phyloP scores from a whole-genome alignment of 2,113 vertebrate species.

The Serilophus lunatus region DNA sequence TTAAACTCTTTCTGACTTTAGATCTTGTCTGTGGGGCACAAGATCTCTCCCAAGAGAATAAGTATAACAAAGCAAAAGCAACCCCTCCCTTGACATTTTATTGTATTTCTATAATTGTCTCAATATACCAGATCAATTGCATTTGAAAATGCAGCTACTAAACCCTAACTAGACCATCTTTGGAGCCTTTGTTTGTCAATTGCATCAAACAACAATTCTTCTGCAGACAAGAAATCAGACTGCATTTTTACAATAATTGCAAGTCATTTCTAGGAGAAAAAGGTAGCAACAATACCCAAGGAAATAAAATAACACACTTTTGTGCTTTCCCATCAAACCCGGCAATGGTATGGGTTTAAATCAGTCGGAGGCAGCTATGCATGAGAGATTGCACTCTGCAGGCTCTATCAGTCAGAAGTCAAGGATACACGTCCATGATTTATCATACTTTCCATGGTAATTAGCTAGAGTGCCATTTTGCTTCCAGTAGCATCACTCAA shows the following conservation, averaged over 20 bases:
- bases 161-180: slow-evolving; percentile 66
- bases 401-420: slow-evolving; percentile 71
- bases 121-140: slow-evolving; percentile 66
- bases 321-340: slow-evolving; percentile 38
- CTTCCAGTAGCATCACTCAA: slow-evolving; percentile 66
- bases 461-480: slow-evolving; percentile 74
- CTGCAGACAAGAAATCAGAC: slow-evolving; percentile 59
- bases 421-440: slow-evolving; percentile 69
- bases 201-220: slow-evolving; percentile 53
- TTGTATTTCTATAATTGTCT: slow-evolving; percentile 67
- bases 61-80: background rate
- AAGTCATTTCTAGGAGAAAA: slow-evolving; percentile 68
- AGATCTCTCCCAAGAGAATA: background rate
- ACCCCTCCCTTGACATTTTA: slow-evolving; percentile 40
- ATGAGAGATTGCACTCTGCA: slow-evolving; percentile 58
- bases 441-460: slow-evolving; percentile 72
- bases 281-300: slow-evolving; percentile 44
- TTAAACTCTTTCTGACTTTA: background rate
- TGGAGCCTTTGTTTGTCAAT: slow-evolving; percentile 49
- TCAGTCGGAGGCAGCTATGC: slow-evolving; percentile 52
- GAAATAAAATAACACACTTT: slow-evolving; percentile 46
- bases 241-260: slow-evolving; percentile 58
- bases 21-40: background rate
- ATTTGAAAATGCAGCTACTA: slow-evolving; percentile 72
- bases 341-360: slow-evolving; percentile 43